These are phyloP conservation scores for Calosoma granatense DNA, from an alignment of 1,140 invertebrate genomes.

Conservation along the genomic window DNA sequence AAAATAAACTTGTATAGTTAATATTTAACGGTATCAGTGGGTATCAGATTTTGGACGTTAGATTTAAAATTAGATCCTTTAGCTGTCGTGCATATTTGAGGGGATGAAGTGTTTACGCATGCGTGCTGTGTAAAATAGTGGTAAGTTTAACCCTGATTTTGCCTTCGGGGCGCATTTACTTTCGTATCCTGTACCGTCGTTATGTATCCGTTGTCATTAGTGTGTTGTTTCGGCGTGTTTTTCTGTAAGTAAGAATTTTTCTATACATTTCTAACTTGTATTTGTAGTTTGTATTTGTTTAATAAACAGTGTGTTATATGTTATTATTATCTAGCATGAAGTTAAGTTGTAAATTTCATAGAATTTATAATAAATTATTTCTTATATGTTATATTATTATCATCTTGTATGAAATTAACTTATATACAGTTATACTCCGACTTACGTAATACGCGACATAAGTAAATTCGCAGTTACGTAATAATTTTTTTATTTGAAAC, in stretches of 20 bases:
- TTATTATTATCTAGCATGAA: background rate
- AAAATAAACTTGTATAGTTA: too few species aligned
- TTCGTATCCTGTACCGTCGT: background rate
- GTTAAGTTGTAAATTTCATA: background rate
- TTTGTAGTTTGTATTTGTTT: background rate
- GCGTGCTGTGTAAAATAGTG: background rate
- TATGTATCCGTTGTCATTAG: background rate
- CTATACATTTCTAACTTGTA: background rate
- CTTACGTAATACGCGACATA: too few species aligned
- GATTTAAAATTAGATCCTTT: background rate
- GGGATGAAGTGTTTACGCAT: background rate
- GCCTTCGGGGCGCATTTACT: background rate
- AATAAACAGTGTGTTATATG: background rate
- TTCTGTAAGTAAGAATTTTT: background rate
- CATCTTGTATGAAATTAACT: too few species aligned
- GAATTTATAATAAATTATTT: too few species aligned
- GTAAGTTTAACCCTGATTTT: background rate
- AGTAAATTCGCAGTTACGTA: too few species aligned
- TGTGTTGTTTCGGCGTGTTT: background rate
- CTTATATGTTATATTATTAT: too few species aligned
- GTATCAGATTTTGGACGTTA: too few species aligned
- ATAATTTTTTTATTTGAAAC: too few species aligned
- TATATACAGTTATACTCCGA: too few species aligned
- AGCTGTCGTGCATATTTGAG: background rate
- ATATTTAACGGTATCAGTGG: too few species aligned